These are phyloP conservation scores for Drosophila neocordata DNA, from an alignment of 1,140 invertebrate species.

Conservation along the genomic window DNA sequence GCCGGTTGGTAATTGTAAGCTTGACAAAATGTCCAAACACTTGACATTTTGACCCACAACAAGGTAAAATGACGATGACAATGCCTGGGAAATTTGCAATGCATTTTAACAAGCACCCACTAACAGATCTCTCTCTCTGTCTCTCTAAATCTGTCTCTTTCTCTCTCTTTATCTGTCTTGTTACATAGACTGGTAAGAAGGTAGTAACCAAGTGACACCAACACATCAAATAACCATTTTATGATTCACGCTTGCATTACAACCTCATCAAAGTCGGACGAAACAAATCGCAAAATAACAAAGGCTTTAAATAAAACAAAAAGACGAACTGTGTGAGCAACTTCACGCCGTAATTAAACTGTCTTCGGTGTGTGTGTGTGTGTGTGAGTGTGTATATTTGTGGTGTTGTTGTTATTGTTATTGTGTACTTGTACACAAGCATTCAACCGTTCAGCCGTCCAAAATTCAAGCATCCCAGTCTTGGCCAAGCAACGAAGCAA, in stretches of 20 bases:
- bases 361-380: slow-evolving; percentile 62
- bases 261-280: slow-evolving; percentile 55
- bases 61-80: slow-evolving; percentile 22
- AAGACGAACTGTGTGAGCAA: slow-evolving; percentile 62
- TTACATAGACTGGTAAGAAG: neutral
- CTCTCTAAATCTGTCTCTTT: slow-evolving; percentile 2
- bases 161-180: slow-evolving; percentile 4
- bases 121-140: neutral
- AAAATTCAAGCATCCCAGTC: too few species aligned
- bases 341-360: slow-evolving; percentile 81
- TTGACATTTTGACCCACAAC: slow-evolving; percentile 46
- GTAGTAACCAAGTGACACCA: slow-evolving; percentile 45
- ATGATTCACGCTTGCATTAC: slow-evolving; percentile 79
- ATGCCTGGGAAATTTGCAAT: slow-evolving; percentile 44
- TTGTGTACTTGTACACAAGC: slow-evolving; percentile 45
- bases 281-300: slow-evolving; percentile 41
- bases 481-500: neutral
- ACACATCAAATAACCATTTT: slow-evolving; percentile 65
- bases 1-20: neutral
- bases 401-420: slow-evolving; percentile 34
- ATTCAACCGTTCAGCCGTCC: slow-evolving; percentile 51
- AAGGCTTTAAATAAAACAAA: slow-evolving; percentile 28
- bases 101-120: slow-evolving; percentile 61
- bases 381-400: slow-evolving; percentile 43
- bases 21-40: slow-evolving; percentile 18